phyloP scores from a whole-genome alignment of 2,797 vertebrate genomes.

The Falco concolor region DNA sequence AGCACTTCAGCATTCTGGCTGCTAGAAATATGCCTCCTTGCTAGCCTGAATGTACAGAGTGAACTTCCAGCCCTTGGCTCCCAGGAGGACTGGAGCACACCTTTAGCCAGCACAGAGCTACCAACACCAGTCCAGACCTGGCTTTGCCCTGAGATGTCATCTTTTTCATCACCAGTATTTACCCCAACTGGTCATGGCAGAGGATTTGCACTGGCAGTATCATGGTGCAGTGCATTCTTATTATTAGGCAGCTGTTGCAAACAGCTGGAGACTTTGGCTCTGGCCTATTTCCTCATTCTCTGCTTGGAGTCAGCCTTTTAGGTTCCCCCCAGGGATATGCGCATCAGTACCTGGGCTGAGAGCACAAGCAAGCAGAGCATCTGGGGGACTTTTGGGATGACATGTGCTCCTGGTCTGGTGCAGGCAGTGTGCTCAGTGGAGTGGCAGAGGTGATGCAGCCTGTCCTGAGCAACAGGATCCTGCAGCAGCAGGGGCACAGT shows the following conservation, averaged over 20 bases:
- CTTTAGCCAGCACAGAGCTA: neutral
- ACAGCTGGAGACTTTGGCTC: neutral
- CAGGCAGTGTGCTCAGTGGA: neutral
- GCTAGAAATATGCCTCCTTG: neutral
- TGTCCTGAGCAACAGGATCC: neutral
- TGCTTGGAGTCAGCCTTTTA: neutral
- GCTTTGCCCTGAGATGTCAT: neutral
- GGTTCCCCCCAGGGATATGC: neutral
- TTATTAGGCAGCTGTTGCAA: neutral
- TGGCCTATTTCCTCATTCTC: neutral
- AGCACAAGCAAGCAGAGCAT: neutral
- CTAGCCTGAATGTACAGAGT: neutral
- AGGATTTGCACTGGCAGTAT: neutral
- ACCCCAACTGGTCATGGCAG: neutral
- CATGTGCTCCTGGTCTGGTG: neutral
- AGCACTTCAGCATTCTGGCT: rapidly evolving
- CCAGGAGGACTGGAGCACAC: neutral
- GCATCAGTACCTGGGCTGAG: neutral
- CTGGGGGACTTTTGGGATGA: neutral
- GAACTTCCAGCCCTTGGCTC: neutral
- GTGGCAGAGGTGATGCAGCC: neutral
- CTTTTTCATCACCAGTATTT: neutral
- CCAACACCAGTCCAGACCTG: neutral
- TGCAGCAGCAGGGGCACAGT: neutral
- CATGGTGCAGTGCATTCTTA: rapidly evolving